Base-by-base conservation (phyloP, 1,140 invertebrate species). In the Pinna nobilis region DNA sequence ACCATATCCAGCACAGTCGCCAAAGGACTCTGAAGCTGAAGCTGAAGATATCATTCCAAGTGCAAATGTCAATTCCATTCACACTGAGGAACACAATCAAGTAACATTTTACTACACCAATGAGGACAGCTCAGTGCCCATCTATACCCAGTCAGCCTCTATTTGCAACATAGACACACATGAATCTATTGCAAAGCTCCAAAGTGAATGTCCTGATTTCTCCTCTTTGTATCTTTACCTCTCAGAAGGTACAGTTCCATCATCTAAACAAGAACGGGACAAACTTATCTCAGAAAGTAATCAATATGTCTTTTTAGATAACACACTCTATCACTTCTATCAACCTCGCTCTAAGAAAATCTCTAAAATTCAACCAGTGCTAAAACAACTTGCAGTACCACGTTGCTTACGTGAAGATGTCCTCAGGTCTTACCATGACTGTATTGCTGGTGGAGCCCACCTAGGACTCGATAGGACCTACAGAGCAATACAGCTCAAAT, bases 351-450 rank as follows among this genome's bases (percentile, higher is more conserved):
- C 64, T 6, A 69, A 73, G 47, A 55, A 44, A 41, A 32, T n/a
- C 20, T 32, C 41, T 20, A 25, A 67, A 67, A 37, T 25, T 7
- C 11, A 41, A 51, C 63, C 23, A 44, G 33, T 55, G 3, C 41
- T 65, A 20, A 30, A 61, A 23, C 78, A 80, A 61, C 23, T 77
- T 25, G 41, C 44, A 25, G 33, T 74, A 3, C 78, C 78, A 35
- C 18, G 64, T 33, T 30, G 7, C 23, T 28, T 71, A 15, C 41
- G 71, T 53, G 37, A 77, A 30, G 67, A 70, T 49, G 28, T 82
- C 3, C 33, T 76, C n/a, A 11, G 7, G 1, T 9, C 57, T 37
- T 82, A 73, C 25, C 80, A 80, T 80, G 80, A 82, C 49, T 67
- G 67, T 49, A 5, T 69, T 50, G 72, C 75, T 28, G 76, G 71